Percentiles rank a stretch among this genome's conserved stretches.
Evolutionary conservation across 2,888 invertebrate species (phyloP).

Genomic region (Anagyrus pseudococci): DNA sequence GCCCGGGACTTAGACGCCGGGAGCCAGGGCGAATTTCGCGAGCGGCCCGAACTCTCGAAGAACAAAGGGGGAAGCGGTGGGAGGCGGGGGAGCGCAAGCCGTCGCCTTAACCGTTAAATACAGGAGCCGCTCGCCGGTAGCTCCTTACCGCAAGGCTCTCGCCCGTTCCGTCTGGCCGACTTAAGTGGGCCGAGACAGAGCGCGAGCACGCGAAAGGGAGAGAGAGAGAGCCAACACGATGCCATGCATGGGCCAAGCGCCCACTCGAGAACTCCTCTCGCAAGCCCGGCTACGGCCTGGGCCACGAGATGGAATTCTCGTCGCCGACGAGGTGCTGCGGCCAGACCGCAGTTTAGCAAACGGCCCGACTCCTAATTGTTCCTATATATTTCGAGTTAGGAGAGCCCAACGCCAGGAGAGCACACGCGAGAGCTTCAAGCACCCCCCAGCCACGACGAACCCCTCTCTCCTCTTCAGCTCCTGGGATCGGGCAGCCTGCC

Average conservation of each 20-base stretch:
- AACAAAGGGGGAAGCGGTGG: not conserved
- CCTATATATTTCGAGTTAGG: constrained; percentile 30
- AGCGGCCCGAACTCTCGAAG: too few species aligned
- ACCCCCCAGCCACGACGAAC: too few species aligned
- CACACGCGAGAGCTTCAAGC: not conserved
- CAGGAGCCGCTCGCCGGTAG: not conserved
- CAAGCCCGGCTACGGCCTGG: too few species aligned
- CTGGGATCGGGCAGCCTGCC: not conserved
- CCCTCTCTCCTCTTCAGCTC: not conserved
- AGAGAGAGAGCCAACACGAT: not conserved
- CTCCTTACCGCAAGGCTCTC: not conserved
- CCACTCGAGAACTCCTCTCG: too few species aligned
- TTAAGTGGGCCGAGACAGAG: constrained; percentile 3
- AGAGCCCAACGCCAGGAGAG: not conserved
- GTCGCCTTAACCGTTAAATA: not conserved
- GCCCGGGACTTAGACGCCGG: too few species aligned
- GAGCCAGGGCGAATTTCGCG: too few species aligned
- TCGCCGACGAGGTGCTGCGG: not conserved
- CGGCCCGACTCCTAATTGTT: constrained; percentile 31
- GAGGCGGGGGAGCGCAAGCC: not conserved
- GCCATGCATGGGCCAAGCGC: not conserved
- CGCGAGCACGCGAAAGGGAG: not conserved
- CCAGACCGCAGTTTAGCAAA: constrained; percentile 27
- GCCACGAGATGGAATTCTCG: too few species aligned
- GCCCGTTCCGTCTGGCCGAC: constrained; percentile 10